Evolutionary conservation across 2,888 invertebrate genomes (phyloP).

Genomic region (Melieria crassipennis): DNA sequence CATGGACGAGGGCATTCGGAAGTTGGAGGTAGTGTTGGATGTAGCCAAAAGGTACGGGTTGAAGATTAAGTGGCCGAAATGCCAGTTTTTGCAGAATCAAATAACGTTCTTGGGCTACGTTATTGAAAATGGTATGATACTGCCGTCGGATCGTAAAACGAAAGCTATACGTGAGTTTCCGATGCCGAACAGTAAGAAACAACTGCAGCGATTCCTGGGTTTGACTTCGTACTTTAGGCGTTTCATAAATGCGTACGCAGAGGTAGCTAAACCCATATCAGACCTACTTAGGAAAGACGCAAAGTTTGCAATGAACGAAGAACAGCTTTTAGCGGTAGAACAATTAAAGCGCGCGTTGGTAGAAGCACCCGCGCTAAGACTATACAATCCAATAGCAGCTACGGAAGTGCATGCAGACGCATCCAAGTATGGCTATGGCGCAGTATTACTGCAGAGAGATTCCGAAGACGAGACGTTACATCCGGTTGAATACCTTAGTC

Average conservation of each 20-base stretch:
- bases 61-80: slow-evolving; percentile 38
- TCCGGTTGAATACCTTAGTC: too few species aligned
- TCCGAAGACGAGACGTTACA: too few species aligned
- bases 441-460: too few species aligned
- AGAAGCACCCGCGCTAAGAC: slow-evolving; percentile 34
- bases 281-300: slow-evolving; percentile 41
- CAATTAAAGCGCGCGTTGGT: slow-evolving; percentile 36
- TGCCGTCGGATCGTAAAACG: slow-evolving; percentile 32
- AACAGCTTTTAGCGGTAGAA: slow-evolving; percentile 34
- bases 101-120: slow-evolving; percentile 40
- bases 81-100: slow-evolving; percentile 36
- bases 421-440: too few species aligned
- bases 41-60: slow-evolving; percentile 32
- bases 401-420: too few species aligned
- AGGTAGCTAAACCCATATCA: slow-evolving; percentile 33
- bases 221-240: slow-evolving; percentile 41
- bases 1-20: slow-evolving; percentile 30
- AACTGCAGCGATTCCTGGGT: slow-evolving; percentile 38
- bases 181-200: slow-evolving; percentile 27
- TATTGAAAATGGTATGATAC: slow-evolving; percentile 36
- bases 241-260: slow-evolving; percentile 32
- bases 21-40: slow-evolving; percentile 27
- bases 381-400: slow-evolving; percentile 37
- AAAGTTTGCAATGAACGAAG: slow-evolving; percentile 36
- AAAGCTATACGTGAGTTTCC: slow-evolving; percentile 36